phyloP scores from a whole-genome alignment of 2,113 vertebrate species.

The Pseudorectes ferrugineus region DNA sequence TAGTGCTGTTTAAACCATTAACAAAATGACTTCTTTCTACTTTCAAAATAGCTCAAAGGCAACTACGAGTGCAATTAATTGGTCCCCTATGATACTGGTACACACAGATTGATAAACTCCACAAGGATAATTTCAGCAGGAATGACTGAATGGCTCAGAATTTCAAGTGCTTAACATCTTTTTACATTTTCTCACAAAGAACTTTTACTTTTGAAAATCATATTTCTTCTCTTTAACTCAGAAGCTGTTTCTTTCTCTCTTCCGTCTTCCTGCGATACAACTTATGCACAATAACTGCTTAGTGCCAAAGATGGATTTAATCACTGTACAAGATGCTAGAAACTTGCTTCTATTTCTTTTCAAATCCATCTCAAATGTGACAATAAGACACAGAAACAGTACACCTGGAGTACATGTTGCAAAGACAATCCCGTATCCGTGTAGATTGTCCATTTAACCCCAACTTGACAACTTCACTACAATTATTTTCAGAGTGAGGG shows the following conservation, averaged over 20 bases:
- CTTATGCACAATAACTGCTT: neutral
- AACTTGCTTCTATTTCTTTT: neutral
- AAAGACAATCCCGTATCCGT: neutral
- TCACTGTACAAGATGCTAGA: neutral
- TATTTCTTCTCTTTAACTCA: neutral
- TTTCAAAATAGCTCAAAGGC: conserved; percentile 50
- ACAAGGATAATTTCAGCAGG: neutral
- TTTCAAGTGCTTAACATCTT: neutral
- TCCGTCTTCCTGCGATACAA: neutral
- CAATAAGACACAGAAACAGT: neutral
- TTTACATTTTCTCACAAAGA: neutral
- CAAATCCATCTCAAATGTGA: neutral
- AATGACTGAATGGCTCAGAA: neutral
- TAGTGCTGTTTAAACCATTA: conserved; percentile 45
- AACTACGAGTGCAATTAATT: conserved; percentile 50
- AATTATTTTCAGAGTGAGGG: neutral
- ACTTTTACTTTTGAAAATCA: neutral
- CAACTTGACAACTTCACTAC: neutral
- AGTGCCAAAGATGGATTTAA: neutral
- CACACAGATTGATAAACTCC: conserved; percentile 20
- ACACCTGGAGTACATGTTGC: neutral
- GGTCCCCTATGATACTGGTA: conserved; percentile 46
- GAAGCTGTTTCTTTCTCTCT: neutral
- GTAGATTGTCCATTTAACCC: neutral
- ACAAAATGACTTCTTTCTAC: conserved; percentile 26